A percentile compares a stretch with the other conserved stretches of the same genome.
These are phyloP conservation scores for Labia minor DNA, from an alignment of 2,888 invertebrate species.

Conservation along the genomic window DNA sequence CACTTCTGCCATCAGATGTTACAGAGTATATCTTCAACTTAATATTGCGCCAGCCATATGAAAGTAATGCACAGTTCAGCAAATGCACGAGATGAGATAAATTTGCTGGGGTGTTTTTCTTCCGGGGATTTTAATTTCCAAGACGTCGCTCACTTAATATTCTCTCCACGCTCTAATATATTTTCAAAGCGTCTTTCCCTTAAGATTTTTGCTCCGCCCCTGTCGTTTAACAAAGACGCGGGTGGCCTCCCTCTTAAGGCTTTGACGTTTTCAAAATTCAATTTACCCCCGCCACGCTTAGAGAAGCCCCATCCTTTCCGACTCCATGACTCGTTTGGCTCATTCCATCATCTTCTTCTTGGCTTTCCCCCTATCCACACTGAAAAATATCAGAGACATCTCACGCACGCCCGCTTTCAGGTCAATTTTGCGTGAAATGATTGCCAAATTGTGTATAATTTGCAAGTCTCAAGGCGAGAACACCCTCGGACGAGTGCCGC, in stretches of 20 bases:
- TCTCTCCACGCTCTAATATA: neutral
- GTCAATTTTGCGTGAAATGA: constrained; percentile 13
- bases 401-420: constrained; percentile 7
- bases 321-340: neutral
- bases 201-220: neutral
- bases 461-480: neutral
- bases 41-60: neutral
- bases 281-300: neutral
- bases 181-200: neutral
- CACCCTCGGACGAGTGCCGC: neutral
- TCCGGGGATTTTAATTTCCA: neutral
- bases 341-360: neutral
- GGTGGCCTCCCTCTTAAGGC: neutral
- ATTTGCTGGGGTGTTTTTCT: neutral
- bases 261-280: constrained; percentile 13
- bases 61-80: too few relatives aligned
- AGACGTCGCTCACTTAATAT: neutral
- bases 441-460: constrained; percentile 13
- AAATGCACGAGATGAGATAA: too few relatives aligned
- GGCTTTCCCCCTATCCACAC: neutral
- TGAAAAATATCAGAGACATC: neutral
- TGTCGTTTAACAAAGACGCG: constrained; percentile 5
- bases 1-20: constrained; percentile 13
- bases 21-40: neutral
- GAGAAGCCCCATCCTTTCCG: neutral